Conservation (phyloP, 2,797 vertebrate species). For the Mycteria americana region DNA sequence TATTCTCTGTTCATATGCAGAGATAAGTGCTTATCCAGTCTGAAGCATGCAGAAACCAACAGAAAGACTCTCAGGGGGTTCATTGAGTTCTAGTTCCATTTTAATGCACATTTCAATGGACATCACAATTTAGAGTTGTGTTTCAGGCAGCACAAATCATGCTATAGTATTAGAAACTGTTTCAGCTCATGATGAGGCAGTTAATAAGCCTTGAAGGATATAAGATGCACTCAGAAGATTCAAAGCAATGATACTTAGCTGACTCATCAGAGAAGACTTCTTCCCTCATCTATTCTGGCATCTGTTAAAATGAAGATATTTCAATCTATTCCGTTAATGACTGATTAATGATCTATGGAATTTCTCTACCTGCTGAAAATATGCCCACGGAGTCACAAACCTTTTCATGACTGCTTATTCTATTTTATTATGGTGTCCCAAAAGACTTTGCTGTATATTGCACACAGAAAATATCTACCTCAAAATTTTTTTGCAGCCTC, state of each 20-base stretch:
- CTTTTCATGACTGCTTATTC: constrained; percentile 6
- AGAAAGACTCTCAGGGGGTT: neutral
- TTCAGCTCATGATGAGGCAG: constrained; percentile 42
- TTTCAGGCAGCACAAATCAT: constrained; percentile 35
- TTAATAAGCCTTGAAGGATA: constrained; percentile 63
- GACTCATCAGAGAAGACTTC: constrained; percentile 44
- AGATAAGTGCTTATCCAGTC: neutral
- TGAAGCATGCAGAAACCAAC: neutral
- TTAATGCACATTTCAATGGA: constrained; percentile 3
- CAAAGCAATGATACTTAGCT: constrained; percentile 55
- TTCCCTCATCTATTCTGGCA: constrained; percentile 37
- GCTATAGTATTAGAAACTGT: neutral
- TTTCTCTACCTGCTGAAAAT: constrained; percentile 34
- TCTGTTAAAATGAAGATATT: constrained; percentile 54
- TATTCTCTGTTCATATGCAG: neutral
- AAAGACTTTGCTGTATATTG: neutral
- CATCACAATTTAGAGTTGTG: constrained; percentile 7
- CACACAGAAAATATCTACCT: neutral
- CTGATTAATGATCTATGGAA: constrained; percentile 50
- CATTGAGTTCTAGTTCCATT: constrained; percentile 10
- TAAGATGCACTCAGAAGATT: constrained; percentile 35
- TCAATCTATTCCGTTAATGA: constrained; percentile 36
- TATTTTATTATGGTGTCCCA: neutral
- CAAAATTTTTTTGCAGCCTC: neutral
- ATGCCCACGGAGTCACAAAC: neutral